phyloP scores from a whole-genome alignment of 2,113 vertebrate genomes.

The Vidua chalybeata region DNA sequence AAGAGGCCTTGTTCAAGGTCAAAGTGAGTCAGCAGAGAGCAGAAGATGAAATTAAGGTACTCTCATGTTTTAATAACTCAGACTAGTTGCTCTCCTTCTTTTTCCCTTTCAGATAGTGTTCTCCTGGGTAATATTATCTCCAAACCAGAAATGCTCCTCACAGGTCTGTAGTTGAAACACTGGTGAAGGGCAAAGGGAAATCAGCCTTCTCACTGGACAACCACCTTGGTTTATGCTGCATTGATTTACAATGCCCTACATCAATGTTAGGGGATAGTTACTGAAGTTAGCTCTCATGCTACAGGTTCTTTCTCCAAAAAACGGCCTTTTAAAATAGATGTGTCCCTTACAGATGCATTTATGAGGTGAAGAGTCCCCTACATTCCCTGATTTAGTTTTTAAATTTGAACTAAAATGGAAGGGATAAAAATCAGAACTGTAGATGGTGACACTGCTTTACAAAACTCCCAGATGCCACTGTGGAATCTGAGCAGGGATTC shows the following conservation, averaged over 20 bases:
- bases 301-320: background rate
- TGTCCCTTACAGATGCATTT: background rate
- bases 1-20: background rate
- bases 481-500: background rate
- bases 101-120: background rate
- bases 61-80: background rate
- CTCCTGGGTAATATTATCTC: background rate
- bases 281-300: background rate
- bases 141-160: background rate
- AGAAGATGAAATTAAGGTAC: background rate
- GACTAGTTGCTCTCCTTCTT: background rate
- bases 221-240: background rate
- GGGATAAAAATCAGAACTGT: background rate
- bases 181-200: background rate
- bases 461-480: background rate
- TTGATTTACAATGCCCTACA: background rate
- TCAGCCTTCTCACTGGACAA: background rate
- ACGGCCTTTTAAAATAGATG: background rate
- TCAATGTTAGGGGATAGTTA: background rate
- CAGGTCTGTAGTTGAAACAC: background rate
- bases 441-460: background rate
- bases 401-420: background rate
- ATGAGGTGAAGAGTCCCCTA: background rate
- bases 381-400: background rate
- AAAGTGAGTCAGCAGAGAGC: slow-evolving; percentile 1